Base-by-base conservation (phyloP, 2,888 invertebrate genomes). In the Hybos culiciformis region DNA sequence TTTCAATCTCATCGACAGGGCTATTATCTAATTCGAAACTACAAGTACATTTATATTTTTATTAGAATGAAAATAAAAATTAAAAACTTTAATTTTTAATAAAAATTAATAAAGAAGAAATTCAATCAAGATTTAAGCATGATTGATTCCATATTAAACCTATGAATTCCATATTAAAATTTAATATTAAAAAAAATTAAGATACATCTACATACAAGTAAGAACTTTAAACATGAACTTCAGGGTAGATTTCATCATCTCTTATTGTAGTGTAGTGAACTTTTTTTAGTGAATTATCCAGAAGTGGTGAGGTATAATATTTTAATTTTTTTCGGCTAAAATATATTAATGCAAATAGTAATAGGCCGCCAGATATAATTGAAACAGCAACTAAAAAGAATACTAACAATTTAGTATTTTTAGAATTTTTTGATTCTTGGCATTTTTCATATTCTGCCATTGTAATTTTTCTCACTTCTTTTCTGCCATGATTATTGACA, bases 211-310 rank as follows among this genome's bases (percentile, higher is more conserved):
- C n/a, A n/a, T n/a, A n/a, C n/a, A n/a, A n/a, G n/a, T n/a, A n/a
- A n/a, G n/a, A n/a, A n/a, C 26, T 43, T 56, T 60, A 66, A 47
- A 66, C 65, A 50, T 66, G 64, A 37, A 67, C 67, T 48, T 68
- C 68, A 40, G 66, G 62, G 50, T 63, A 69, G n/a, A n/a, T n/a
- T 45, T 76, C 75, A 49, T 70, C 71, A 51, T 74, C 74, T 45
- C 73, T 73, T 51, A 83, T 81, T 8, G 78, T 78, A 2, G 80
- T 80, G 53, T 83, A 83, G 49, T 80, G 78, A 29, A 82, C 81
- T 58, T 80, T 78, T 56, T 77, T 73, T 29, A 77, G 72, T 31
- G 80, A 74, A 42, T 73, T 73, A 50, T 78, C 75, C 37, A 80
- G 67, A 23, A 80, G 67, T 2, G 80, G 79, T 23, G 69, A 69